These are phyloP conservation scores for Aphidius gifuensis DNA, from an alignment of 1,140 invertebrate genomes.

Conservation along the genomic window DNA sequence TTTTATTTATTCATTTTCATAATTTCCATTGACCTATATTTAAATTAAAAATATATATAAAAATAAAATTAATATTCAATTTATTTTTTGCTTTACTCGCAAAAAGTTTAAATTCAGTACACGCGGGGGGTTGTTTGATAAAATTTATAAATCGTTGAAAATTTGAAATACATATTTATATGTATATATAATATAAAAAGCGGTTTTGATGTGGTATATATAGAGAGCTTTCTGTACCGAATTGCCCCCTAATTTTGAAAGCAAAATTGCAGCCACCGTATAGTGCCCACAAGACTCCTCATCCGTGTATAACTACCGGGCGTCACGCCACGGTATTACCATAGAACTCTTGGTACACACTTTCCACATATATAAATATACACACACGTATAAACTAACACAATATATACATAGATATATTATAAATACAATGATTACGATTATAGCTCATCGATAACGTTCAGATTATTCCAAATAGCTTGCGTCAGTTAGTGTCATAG, in stretches of 20 bases:
- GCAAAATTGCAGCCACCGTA: constrained; percentile 22
- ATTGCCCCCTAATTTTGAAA: constrained; percentile 44
- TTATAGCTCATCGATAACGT: constrained; percentile 16
- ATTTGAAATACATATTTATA: too few relatives aligned
- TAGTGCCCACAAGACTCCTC: constrained; percentile 9
- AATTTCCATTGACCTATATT: too few relatives aligned
- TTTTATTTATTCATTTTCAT: too few relatives aligned
- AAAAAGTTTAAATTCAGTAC: too few relatives aligned
- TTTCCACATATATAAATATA: constrained; percentile 6
- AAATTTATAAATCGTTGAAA: too few relatives aligned
- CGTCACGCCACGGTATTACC: constrained; percentile 26
- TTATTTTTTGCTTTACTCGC: too few relatives aligned
- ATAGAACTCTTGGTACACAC: constrained; percentile 21
- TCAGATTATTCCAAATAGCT: constrained; percentile 14
- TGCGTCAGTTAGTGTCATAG: constrained; percentile 10
- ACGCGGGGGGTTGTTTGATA: too few relatives aligned
- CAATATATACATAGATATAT: background rate
- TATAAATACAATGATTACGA: constrained; percentile 3
- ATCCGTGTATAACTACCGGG: constrained; percentile 21
- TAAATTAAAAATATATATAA: too few relatives aligned
- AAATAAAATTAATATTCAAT: too few relatives aligned
- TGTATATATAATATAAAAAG: too few relatives aligned
- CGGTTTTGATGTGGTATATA: too few relatives aligned
- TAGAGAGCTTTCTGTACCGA: constrained; percentile 18
- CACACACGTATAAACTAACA: background rate